Evolutionary conservation across 2,797 vertebrate genomes (phyloP).

Genomic region (Falco novaeseelandiae): DNA sequence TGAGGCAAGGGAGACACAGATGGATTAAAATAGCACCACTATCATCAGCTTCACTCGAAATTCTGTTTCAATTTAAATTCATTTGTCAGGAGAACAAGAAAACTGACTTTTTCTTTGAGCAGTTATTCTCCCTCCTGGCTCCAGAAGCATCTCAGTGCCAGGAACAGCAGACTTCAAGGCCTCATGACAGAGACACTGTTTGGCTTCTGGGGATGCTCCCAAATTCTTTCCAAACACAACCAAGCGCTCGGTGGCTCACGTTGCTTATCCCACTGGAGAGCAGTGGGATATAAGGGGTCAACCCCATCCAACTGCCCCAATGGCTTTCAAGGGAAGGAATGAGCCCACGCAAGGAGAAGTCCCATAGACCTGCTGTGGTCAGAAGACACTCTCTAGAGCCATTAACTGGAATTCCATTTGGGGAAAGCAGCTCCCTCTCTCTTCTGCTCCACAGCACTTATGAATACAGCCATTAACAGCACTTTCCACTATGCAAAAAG

Average conservation of each 20-base stretch:
- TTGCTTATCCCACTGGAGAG: background rate
- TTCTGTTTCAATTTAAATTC: background rate
- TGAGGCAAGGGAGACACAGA: background rate
- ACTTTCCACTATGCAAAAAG: background rate
- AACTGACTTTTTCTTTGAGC: background rate
- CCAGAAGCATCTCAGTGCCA: background rate
- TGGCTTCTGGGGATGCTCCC: background rate
- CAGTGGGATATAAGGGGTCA: background rate
- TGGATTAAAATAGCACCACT: conserved; percentile 41
- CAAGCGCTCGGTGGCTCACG: background rate
- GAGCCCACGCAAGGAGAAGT: background rate
- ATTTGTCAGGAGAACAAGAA: conserved; percentile 6
- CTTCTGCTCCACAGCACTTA: background rate
- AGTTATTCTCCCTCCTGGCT: background rate
- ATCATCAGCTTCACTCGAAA: background rate
- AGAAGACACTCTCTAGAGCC: background rate
- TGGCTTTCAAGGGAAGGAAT: background rate
- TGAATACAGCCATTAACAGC: background rate
- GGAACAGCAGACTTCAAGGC: background rate
- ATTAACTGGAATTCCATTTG: background rate
- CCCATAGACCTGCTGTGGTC: background rate
- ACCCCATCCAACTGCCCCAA: background rate
- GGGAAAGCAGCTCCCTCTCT: background rate
- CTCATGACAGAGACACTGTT: background rate
- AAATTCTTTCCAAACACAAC: background rate